These are phyloP conservation scores for Nothocercus nigrocapillus DNA, from an alignment of 2,113 vertebrate genomes.

Conservation along the genomic window DNA sequence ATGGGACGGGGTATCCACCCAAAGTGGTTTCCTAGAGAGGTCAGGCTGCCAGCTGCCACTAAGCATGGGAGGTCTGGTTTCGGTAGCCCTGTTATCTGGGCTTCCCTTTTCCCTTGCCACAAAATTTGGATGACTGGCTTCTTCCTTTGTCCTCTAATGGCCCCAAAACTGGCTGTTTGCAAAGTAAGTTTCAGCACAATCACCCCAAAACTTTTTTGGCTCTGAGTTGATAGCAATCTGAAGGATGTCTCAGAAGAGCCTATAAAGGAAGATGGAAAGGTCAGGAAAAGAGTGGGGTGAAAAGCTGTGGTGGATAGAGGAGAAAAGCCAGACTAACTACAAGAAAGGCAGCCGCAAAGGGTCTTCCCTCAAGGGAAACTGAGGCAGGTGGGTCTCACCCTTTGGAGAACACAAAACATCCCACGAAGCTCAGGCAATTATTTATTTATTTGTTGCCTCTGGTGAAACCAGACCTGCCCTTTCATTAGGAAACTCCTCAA, in stretches of 20 bases:
- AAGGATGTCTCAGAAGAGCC: not conserved
- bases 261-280: not conserved
- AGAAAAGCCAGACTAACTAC: not conserved
- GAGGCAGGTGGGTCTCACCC: not conserved
- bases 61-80: constrained; percentile 49
- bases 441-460: not conserved
- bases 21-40: constrained; percentile 51
- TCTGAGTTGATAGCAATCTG: not conserved
- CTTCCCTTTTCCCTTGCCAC: not conserved
- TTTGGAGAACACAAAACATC: not conserved
- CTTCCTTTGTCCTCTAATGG: not conserved
- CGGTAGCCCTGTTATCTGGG: not conserved
- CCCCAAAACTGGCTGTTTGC: not conserved
- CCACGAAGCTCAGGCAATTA: not conserved
- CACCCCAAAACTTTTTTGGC: not conserved
- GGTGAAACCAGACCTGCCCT: not conserved
- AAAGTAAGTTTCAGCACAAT: not conserved
- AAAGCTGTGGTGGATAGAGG: not conserved
- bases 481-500: not conserved
- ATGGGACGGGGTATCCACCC: not conserved
- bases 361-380: not conserved
- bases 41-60: not conserved
- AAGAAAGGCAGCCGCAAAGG: no score
- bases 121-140: not conserved
- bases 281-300: not conserved